Evolutionary conservation across 92 coral and sea anemone genomes (phyloP).

Genomic region (Blastomussa wellsi): DNA sequence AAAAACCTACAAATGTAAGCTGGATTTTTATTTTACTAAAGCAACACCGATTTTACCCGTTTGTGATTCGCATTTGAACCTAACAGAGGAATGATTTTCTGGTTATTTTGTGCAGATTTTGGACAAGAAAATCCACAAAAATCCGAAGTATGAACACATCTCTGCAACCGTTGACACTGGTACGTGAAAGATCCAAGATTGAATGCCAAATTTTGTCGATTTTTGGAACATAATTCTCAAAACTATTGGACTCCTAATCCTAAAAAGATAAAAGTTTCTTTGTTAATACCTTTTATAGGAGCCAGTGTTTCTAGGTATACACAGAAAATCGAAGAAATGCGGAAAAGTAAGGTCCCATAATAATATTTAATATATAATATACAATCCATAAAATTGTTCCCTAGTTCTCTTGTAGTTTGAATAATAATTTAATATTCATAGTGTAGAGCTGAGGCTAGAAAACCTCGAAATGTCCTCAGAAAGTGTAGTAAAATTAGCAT

Average conservation of each 20-base stretch:
- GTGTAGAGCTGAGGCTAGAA: neutral
- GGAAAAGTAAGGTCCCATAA: conserved; percentile 69
- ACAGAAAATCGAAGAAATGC: conserved; percentile 90
- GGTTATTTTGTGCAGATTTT: conserved; percentile 63
- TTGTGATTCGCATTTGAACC: neutral
- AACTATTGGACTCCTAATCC: neutral
- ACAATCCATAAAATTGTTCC: neutral
- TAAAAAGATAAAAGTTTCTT: neutral
- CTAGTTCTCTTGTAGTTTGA: neutral
- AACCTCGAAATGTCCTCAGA: neutral
- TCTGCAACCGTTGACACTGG: conserved; percentile 96
- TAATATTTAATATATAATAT: neutral
- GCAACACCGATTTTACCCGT: neutral
- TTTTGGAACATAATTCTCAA: neutral
- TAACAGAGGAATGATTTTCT: neutral
- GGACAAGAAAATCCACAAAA: conserved; percentile 92
- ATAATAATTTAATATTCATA: neutral
- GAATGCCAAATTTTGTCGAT: neutral
- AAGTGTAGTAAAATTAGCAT: neutral
- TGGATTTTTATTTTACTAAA: neutral
- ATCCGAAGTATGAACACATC: conserved; percentile 94
- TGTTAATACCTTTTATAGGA: conserved; percentile 45
- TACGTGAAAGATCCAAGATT: conserved; percentile 21
- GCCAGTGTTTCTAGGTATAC: conserved; percentile 84
- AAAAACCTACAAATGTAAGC: conserved; percentile 89